A percentile compares a stretch with the other conserved stretches of the same genome.
These are phyloP conservation scores for Gymnocephalus cernua DNA, from an alignment of 2,113 vertebrate species.

Conservation along the genomic window DNA sequence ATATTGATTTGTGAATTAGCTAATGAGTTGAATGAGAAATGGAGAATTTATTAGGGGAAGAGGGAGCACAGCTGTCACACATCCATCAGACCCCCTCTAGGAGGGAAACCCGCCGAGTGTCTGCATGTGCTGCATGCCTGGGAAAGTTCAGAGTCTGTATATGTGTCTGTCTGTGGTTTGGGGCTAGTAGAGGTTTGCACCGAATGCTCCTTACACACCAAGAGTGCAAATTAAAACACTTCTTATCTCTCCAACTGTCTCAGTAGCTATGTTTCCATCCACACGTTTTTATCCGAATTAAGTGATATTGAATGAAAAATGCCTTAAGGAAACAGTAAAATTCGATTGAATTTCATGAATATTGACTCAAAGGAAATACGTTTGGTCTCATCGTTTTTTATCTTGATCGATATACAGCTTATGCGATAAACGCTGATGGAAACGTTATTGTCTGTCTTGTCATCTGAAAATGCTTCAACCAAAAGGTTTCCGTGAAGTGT, in stretches of 20 bases:
- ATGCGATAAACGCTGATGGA: too few species aligned
- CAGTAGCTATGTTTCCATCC: too few species aligned
- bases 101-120: constrained; percentile 6
- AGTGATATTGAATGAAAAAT: too few species aligned
- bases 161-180: not conserved
- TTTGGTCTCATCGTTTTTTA: too few species aligned
- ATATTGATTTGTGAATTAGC: constrained; percentile 78
- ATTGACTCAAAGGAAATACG: too few species aligned
- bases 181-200: constrained; percentile 4
- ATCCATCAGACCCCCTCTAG: constrained; percentile 38
- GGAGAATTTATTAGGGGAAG: constrained; percentile 48
- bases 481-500: too few species aligned
- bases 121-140: not conserved
- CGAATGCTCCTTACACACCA: not conserved
- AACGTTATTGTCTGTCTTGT: too few species aligned
- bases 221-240: constrained; percentile 14
- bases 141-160: not conserved
- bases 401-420: too few species aligned
- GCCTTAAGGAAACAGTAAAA: too few species aligned
- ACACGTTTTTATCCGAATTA: too few species aligned
- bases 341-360: too few species aligned
- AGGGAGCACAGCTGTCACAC: constrained; percentile 40
- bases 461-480: too few species aligned
- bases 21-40: constrained; percentile 69
- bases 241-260: constrained; percentile 5